Percentiles rank a stretch among this genome's conserved stretches.
phyloP scores from a whole-genome alignment of 1,140 invertebrate genomes.

The Drosophila rufa region DNA sequence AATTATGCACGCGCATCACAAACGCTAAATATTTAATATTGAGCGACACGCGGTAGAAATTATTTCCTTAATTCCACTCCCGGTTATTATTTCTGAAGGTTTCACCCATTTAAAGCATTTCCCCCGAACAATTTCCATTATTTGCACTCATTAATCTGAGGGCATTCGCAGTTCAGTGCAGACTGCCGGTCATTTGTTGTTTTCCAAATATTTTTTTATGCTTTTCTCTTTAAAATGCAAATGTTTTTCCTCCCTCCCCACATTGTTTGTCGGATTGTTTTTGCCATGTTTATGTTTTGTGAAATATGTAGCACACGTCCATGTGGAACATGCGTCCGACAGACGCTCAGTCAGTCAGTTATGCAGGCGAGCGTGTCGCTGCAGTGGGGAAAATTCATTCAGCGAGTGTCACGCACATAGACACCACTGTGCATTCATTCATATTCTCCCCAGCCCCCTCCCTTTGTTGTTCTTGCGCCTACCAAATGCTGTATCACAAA shows the following conservation, averaged over 20 bases:
- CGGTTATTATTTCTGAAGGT: conserved; percentile 5
- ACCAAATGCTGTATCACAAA: conserved; percentile 50
- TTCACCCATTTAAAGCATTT: background rate
- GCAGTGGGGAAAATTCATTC: conserved; percentile 48
- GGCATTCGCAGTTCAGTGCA: conserved; percentile 37
- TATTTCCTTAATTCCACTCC: conserved; percentile 1
- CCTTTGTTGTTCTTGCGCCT: conserved; percentile 31
- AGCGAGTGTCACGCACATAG: conserved; percentile 43
- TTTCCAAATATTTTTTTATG: conserved; percentile 44
- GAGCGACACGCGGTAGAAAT: background rate
- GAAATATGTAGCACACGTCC: conserved; percentile 59
- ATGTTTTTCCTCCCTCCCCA: conserved; percentile 31
- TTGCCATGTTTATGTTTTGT: conserved; percentile 45
- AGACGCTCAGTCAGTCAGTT: conserved; percentile 15
- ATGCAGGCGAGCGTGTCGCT: conserved; percentile 47
- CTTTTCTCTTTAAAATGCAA: conserved; percentile 59
- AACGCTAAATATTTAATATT: conserved; percentile 24
- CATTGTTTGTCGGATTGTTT: conserved; percentile 37
- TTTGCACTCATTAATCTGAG: conserved; percentile 31
- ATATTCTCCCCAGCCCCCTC: conserved; percentile 23
- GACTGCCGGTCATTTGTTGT: conserved; percentile 10
- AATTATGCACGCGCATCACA: conserved; percentile 16
- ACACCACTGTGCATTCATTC: conserved; percentile 11
- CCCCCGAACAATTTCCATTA: background rate
- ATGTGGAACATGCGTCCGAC: conserved; percentile 37